Evolutionary conservation across 2,797 vertebrate species (phyloP).

Genomic region (Gymnocypris eckloni): DNA sequence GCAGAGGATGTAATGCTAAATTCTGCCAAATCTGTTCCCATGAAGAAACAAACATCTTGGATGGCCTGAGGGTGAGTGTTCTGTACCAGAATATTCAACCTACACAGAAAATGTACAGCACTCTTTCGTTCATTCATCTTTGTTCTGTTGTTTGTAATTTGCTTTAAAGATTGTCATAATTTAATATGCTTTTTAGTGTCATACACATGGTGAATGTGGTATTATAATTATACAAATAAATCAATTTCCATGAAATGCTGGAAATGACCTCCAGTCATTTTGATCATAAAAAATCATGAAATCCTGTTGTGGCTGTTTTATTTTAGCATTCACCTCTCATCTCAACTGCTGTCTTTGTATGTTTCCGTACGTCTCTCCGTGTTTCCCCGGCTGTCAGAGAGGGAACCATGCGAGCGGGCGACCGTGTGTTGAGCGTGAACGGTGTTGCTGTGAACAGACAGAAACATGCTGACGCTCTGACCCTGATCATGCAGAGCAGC

Average conservation of each 20-base stretch:
- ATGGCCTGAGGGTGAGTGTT: not conserved
- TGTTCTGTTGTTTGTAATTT: not conserved
- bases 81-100: not conserved
- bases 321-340: not conserved
- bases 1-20: not conserved
- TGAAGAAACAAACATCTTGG: not conserved
- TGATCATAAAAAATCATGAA: not conserved
- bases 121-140: not conserved
- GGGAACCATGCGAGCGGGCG: slow-evolving; percentile 90
- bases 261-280: not conserved
- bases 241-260: not conserved
- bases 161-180: not conserved
- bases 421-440: slow-evolving; percentile 92
- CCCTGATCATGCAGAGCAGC: slow-evolving; percentile 88
- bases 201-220: not conserved
- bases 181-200: not conserved
- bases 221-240: not conserved
- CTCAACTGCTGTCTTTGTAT: slow-evolving; percentile 20
- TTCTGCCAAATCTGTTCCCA: not conserved
- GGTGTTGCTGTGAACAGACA: slow-evolving; percentile 90
- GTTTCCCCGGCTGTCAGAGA: slow-evolving; percentile 79
- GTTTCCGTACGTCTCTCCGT: slow-evolving; percentile 9
- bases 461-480: slow-evolving; percentile 89
- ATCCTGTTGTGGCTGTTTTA: not conserved
- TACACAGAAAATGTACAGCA: not conserved